Conservation (phyloP, 2,888 invertebrate genomes). For the Tetragonula carbonaria region DNA sequence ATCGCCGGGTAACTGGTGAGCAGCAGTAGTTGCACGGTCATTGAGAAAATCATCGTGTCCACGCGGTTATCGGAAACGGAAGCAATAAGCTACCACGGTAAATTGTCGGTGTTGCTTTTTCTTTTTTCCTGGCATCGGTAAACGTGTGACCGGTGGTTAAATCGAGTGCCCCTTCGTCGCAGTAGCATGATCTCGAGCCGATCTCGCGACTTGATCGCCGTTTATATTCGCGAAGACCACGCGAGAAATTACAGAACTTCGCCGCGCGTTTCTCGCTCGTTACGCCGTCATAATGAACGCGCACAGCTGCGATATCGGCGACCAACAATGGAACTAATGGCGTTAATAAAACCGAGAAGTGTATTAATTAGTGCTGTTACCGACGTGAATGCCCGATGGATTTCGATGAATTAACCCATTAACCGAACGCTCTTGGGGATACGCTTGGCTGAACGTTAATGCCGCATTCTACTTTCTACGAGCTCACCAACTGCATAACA, state of each 20-base stretch:
- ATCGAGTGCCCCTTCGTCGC: slow-evolving; percentile 42
- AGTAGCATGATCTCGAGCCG: slow-evolving; percentile 13
- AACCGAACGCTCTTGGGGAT: slow-evolving; percentile 24
- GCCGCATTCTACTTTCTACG: slow-evolving; percentile 25
- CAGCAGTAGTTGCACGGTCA: slow-evolving; percentile 19
- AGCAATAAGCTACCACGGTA: slow-evolving; percentile 31
- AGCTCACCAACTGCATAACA: slow-evolving; percentile 22
- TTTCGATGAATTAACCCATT: slow-evolving; percentile 36
- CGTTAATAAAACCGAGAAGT: slow-evolving; percentile 20
- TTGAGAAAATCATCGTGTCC: slow-evolving; percentile 12
- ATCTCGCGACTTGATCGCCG: slow-evolving; percentile 32
- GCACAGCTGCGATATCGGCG: not conserved
- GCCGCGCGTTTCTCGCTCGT: not conserved
- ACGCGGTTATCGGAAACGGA: slow-evolving; percentile 40
- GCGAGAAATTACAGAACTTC: slow-evolving; percentile 2
- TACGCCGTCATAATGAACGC: not conserved
- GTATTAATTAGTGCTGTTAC: slow-evolving; percentile 39
- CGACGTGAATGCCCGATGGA: not conserved
- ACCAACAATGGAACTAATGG: slow-evolving; percentile 4
- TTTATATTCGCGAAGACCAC: slow-evolving; percentile 24
- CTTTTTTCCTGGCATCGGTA: slow-evolving; percentile 22
- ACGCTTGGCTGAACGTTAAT: slow-evolving; percentile 46
- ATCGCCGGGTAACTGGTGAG: not conserved
- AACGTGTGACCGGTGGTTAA: slow-evolving; percentile 37
- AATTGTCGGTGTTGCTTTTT: slow-evolving; percentile 37